phyloP scores from a whole-genome alignment of 2,888 invertebrate species.

The Acrobasis repandana region DNA sequence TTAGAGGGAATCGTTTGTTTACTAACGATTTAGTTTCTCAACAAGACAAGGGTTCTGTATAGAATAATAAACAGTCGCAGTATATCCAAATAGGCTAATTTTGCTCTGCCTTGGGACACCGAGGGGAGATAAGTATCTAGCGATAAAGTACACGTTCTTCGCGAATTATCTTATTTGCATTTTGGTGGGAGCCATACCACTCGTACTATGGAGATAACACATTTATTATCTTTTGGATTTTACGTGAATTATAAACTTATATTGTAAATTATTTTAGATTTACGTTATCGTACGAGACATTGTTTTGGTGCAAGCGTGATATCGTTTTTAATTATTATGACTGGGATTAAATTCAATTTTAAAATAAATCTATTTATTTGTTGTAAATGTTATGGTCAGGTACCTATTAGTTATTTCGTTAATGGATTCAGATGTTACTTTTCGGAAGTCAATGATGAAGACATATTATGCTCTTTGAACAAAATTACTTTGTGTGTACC shows the following conservation, averaged over 20 bases:
- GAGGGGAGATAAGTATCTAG: constrained; percentile 26
- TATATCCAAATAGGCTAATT: constrained; percentile 21
- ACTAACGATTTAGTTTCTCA: neutral
- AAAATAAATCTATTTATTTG: no score
- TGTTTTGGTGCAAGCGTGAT: constrained; percentile 1
- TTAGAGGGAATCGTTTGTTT: neutral
- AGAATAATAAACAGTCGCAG: constrained; percentile 20
- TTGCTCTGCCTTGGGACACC: constrained; percentile 3
- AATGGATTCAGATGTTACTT: no score
- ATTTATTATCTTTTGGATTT: constrained; percentile 18
- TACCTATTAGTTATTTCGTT: no score
- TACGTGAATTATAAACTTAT: neutral
- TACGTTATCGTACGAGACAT: neutral
- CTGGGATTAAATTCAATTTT: neutral
- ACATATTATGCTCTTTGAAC: no score
- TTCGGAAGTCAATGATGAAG: no score
- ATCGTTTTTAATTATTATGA: constrained; percentile 3
- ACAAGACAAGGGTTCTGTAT: constrained; percentile 16
- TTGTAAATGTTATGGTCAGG: no score
- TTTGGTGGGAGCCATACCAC: constrained; percentile 5
- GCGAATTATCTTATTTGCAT: constrained; percentile 29
- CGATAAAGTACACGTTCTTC: constrained; percentile 28
- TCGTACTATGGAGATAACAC: constrained; percentile 21
- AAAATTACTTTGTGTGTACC: no score
- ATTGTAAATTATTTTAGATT: constrained; percentile 7